Evolutionary conservation across 2,888 invertebrate genomes (phyloP).

Genomic region (Orchestes rusci): DNA sequence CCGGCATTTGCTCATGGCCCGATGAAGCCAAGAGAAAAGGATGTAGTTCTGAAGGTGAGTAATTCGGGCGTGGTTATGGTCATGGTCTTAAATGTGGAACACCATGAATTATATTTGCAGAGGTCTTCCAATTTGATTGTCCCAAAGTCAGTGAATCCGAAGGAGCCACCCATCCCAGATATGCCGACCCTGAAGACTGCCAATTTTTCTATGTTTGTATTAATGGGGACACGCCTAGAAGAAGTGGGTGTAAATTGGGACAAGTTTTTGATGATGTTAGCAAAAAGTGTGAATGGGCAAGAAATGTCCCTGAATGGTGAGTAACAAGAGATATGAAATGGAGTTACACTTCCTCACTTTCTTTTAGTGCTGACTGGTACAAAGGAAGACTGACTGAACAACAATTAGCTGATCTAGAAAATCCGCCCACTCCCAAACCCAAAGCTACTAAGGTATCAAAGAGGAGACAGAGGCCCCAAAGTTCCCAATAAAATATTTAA

Average conservation of each 20-base stretch:
- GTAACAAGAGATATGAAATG: conserved; percentile 24
- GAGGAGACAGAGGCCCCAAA: conserved; percentile 42
- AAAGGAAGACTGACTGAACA: conserved; percentile 76
- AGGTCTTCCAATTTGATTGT: conserved; percentile 77
- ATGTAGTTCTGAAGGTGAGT: conserved; percentile 69
- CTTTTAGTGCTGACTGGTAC: conserved; percentile 76
- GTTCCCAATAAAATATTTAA: background rate
- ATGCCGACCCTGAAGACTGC: conserved; percentile 78
- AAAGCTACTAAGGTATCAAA: conserved; percentile 49
- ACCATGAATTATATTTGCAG: conserved; percentile 49
- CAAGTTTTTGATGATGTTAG: conserved; percentile 80
- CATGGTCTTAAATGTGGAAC: too few species aligned
- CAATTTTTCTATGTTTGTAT: conserved; percentile 91
- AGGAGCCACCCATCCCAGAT: conserved; percentile 70
- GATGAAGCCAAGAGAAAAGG: conserved; percentile 85
- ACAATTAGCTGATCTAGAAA: conserved; percentile 70
- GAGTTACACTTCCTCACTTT: background rate
- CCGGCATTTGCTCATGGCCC: conserved; percentile 88
- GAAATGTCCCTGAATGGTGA: conserved; percentile 85
- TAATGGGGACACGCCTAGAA: conserved; percentile 74
- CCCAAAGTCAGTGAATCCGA: conserved; percentile 68
- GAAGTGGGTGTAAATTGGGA: conserved; percentile 82
- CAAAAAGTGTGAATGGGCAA: conserved; percentile 78
- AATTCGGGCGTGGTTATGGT: too few species aligned
- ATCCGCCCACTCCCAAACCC: conserved; percentile 63